Evolutionary conservation across 30 jellyfish, hydroid and myxozoan genomes (phyloP), one percentile per base, ranked within the genome.

Genomic region (Aurelia sp.): DNA sequence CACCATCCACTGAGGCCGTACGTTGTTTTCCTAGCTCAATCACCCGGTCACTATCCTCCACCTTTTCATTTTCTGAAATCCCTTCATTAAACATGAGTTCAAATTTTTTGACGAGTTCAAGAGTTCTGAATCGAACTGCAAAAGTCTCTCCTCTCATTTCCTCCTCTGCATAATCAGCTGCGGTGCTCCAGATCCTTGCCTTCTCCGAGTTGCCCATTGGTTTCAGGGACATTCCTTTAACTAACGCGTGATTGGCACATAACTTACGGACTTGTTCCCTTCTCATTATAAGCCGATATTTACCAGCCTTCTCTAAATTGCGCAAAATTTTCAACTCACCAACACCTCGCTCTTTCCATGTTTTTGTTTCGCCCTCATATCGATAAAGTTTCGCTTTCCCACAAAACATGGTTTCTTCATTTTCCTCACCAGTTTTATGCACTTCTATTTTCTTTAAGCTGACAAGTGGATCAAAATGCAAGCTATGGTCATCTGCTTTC

Each of bases 331-430:
- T 81, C 77, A 89, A 58, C 41, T 62, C 82, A 11, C 97, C 97
- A 13, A 89, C 81, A 12, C 97, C 97, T 30, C 97, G 22, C 76
- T 89, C 97, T 73, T 89, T 89, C 97, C 97, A 89, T 47, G 79
- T 82, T 48, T 73, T 73, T 35, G 74, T 48, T 15, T 23, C 87
- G 0, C 82, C 60, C 31, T 89, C 97, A 71, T 44, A 89, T 61
- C 97, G 86, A 62, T 68, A 89, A 74, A 81, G 47, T 80, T 89
- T 89, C 22, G 94, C 80, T 58, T 59, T 76, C 60, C 60, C 93
- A n/a, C 68, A 69, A 58, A 79, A 89, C 30, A 81, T 6, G 3
- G 55, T 64, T 12, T 13, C 77, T 76, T 89, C 97, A 22, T 66
- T 30, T 55, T 89, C 97, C 72, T 89, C 97, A 0, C 97, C 97